Base-by-base conservation (phyloP, 2,797 vertebrate species). In the Pseudocheirus occidentalis region DNA sequence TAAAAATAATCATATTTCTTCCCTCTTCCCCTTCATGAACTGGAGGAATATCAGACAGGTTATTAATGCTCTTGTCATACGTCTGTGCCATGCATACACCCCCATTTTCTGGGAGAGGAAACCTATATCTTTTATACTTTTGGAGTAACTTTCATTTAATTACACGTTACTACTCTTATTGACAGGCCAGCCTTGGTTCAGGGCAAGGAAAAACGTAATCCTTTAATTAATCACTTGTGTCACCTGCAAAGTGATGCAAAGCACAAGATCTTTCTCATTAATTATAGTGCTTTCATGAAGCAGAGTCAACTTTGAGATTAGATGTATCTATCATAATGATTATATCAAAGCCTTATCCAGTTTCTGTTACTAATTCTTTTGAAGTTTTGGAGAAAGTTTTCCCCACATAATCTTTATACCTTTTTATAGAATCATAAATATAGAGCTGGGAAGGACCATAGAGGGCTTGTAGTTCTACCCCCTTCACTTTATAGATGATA, bases 221-320 rank as follows among this genome's bases (percentile, higher is more conserved):
- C 92, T 91, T 94, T 96, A 92, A 92, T 92, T 24, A 73, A 14
- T 91, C 57, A 94, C 40, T 94, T 95, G 93, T 90, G 66, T 94
- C 40, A 94, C 91, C 21, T 87, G 73, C 73, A 94, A 27, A 93
- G 57, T 90, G 92, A 94, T 92, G 66, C 90, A 7, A 56, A 95
- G 56, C 93, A 87, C 58, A 95, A 94, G 94, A 92, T 29, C 31
- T 96, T 95, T 96, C 89, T 91, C 9, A 40, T 94, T 94, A 87
- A 95, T 73, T 62, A 34, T 13, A 90, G n/a, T 91, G 18, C 93
- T 89, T 96, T 95, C 94, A 94, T 96, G 90, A 46, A 97, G 55
- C 55, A 92, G 54, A 27, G 66, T 91, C 13, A 92, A 91, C 29
- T 53, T 93, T 89, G 53, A 94, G 89, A 54, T 94, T 91, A 57